Conservation (phyloP, 2,113 vertebrate genomes). For the Camarhynchus parvulus region DNA sequence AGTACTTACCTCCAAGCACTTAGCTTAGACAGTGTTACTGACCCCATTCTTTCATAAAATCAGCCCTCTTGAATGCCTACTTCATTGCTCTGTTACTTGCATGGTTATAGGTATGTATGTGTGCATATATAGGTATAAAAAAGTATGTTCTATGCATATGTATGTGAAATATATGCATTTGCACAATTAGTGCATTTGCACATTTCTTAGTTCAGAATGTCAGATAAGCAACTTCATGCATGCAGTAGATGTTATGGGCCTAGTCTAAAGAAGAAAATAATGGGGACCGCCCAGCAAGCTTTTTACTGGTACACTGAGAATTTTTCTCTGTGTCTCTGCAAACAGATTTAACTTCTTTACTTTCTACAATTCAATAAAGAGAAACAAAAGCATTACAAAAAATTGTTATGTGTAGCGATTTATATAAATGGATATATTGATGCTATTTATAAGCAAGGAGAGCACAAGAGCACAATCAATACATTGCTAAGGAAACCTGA, state of each 20-base stretch:
- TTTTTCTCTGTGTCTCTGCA: neutral
- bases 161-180: neutral
- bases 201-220: neutral
- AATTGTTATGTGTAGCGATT: neutral
- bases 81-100: neutral
- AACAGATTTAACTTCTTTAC: neutral
- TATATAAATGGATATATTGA: neutral
- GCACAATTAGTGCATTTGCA: neutral
- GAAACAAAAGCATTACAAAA: neutral
- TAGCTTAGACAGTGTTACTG: neutral
- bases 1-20: neutral
- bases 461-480: too few species aligned
- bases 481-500: neutral
- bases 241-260: accelerated
- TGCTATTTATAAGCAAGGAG: neutral
- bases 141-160: neutral
- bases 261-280: neutral
- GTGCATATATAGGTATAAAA: too few species aligned
- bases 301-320: neutral
- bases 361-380: neutral
- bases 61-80: neutral
- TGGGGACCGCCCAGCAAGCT: too few species aligned
- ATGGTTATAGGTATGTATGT: neutral
- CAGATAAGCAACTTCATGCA: neutral
- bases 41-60: neutral